Evolutionary conservation across 2,113 vertebrate genomes (phyloP).

Genomic region (Nyctereutes procyonoides): DNA sequence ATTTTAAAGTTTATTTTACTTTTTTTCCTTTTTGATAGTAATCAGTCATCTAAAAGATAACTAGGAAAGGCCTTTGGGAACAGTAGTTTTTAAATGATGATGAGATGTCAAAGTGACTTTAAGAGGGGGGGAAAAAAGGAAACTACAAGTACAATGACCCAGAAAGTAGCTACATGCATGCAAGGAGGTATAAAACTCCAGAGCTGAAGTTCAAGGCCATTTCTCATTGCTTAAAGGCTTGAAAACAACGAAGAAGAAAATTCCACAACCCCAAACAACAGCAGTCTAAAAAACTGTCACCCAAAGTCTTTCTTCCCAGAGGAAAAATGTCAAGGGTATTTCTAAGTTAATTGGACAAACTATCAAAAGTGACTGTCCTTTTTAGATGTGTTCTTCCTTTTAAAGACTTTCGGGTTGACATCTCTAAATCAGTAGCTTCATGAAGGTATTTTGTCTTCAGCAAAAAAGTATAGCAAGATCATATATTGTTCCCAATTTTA

Average conservation of each 20-base stretch:
- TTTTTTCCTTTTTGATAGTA: slow-evolving; percentile 69
- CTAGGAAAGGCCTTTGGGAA: slow-evolving; percentile 21
- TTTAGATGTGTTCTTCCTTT: slow-evolving; percentile 16
- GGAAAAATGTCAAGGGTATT: slow-evolving; percentile 67
- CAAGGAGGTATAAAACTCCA: background rate
- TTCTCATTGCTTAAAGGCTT: slow-evolving; percentile 39
- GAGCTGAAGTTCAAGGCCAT: slow-evolving; percentile 19
- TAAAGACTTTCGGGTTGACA: background rate
- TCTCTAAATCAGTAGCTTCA: slow-evolving; percentile 14
- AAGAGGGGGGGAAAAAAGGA: background rate
- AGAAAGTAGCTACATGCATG: background rate
- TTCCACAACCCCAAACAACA: background rate
- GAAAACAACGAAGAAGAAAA: slow-evolving; percentile 48
- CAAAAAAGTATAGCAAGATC: background rate
- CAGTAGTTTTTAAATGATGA: slow-evolving; percentile 38
- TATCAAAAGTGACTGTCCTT: slow-evolving; percentile 30
- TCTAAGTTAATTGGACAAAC: slow-evolving; percentile 76
- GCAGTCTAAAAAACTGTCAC: slow-evolving; percentile 39
- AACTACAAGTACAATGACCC: background rate
- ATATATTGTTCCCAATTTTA: background rate
- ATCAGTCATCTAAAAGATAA: slow-evolving; percentile 66
- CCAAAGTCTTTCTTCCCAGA: slow-evolving; percentile 59
- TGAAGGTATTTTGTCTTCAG: slow-evolving; percentile 40
- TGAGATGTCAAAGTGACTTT: slow-evolving; percentile 47
- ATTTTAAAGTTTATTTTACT: slow-evolving; percentile 79